Evolutionary conservation across 2,113 vertebrate genomes (phyloP).

Genomic region (Centropus bengalensis): DNA sequence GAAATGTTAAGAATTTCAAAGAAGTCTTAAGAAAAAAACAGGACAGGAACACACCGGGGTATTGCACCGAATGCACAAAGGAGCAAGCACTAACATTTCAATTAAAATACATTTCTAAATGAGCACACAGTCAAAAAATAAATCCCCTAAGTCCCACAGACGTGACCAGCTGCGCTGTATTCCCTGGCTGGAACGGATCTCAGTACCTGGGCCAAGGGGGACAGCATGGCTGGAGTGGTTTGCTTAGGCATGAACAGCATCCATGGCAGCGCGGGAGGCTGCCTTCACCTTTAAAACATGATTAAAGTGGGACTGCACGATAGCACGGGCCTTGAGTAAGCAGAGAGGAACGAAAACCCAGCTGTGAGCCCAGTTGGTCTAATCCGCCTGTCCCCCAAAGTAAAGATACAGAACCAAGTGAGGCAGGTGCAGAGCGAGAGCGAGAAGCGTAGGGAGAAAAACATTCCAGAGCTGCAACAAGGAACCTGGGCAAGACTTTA

Average conservation of each 20-base stretch:
- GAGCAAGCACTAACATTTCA: constrained; percentile 59
- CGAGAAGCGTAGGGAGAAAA: not conserved
- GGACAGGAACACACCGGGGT: constrained; percentile 47
- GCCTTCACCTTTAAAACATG: not conserved
- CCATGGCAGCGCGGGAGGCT: not conserved
- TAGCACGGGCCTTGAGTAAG: not conserved
- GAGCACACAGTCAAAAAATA: constrained; percentile 28
- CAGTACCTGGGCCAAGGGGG: constrained; percentile 16
- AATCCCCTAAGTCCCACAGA: constrained; percentile 24
- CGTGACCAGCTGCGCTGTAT: not conserved
- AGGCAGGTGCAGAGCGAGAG: not conserved
- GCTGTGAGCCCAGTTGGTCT: not conserved
- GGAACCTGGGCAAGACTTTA: not conserved
- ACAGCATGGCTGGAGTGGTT: not conserved
- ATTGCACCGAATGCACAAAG: constrained; percentile 64
- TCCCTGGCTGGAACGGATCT: constrained; percentile 20
- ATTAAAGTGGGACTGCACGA: not conserved
- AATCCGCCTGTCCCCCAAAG: not conserved
- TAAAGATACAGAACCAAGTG: constrained; percentile 29
- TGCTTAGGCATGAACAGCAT: not conserved
- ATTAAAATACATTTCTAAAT: constrained; percentile 58
- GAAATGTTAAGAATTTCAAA: not conserved
- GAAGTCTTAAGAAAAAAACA: not conserved
- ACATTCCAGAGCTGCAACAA: not conserved
- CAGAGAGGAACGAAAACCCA: not conserved